These are phyloP conservation scores for Mactra quadrangularis DNA, from an alignment of 1,140 invertebrate species.

Conservation along the genomic window DNA sequence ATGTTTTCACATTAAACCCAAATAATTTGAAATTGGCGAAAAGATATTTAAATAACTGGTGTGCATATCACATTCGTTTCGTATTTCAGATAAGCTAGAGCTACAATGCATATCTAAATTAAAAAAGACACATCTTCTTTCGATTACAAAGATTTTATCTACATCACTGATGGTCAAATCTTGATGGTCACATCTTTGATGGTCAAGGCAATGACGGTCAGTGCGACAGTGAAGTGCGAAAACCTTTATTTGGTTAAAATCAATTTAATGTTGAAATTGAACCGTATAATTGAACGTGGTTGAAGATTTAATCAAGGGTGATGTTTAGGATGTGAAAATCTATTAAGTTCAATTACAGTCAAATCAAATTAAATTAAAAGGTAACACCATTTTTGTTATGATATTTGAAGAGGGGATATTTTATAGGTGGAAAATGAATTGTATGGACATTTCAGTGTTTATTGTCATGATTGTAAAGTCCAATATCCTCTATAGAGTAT, in stretches of 20 bases:
- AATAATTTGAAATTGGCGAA: too few relatives aligned
- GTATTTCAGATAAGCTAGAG: conserved; percentile 27
- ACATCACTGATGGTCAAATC: not conserved
- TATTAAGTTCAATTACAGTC: conserved; percentile 45
- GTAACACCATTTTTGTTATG: conserved; percentile 16
- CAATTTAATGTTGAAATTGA: conserved; percentile 44
- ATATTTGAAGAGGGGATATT: not conserved
- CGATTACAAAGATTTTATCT: conserved; percentile 29
- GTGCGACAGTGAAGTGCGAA: conserved; percentile 15
- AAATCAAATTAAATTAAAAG: conserved; percentile 47
- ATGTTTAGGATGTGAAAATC: conserved; percentile 36
- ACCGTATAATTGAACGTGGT: conserved; percentile 37
- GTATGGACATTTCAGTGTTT: too few relatives aligned
- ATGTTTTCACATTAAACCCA: too few relatives aligned
- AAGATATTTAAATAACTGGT: conserved; percentile 11
- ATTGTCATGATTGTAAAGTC: too few relatives aligned
- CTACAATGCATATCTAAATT: conserved; percentile 35
- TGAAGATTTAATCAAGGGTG: conserved; percentile 28
- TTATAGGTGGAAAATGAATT: too few relatives aligned
- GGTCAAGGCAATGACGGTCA: too few relatives aligned
- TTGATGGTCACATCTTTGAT: conserved; percentile 20
- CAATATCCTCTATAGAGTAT: too few relatives aligned
- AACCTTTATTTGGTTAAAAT: conserved; percentile 21
- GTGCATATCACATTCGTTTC: conserved; percentile 11
- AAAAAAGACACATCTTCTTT: conserved; percentile 23